Percentiles rank a stretch among this genome's conserved stretches.
Conservation (phyloP, 2,797 vertebrate genomes). For the Eurystomus glaucurus region DNA sequence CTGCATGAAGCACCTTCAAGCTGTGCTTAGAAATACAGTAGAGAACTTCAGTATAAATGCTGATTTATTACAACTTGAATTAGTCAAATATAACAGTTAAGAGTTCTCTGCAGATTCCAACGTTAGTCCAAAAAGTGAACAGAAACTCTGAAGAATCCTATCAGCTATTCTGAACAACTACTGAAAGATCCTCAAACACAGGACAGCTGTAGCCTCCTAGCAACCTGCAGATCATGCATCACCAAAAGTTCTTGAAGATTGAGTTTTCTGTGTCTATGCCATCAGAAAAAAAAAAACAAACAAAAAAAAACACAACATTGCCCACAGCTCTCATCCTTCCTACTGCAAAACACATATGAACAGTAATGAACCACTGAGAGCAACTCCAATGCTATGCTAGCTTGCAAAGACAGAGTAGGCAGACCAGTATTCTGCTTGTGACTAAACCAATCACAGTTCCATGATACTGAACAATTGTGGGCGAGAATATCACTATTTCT, state of each 20-base stretch:
- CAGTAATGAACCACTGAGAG: background rate
- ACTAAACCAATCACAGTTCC: conserved; percentile 52
- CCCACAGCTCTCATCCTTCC: background rate
- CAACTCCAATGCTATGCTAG: background rate
- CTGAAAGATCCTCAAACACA: background rate
- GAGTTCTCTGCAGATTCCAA: background rate
- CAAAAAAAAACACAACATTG: background rate
- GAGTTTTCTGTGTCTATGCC: background rate
- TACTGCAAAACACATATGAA: background rate
- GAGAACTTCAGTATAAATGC: background rate
- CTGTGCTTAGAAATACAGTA: background rate
- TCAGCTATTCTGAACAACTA: background rate
- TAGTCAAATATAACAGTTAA: background rate
- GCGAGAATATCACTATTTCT: conserved; percentile 57
- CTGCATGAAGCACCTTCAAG: background rate
- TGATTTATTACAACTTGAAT: background rate
- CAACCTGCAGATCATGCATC: background rate
- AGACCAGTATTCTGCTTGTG: conserved; percentile 39
- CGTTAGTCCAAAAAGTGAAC: background rate
- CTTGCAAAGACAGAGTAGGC: conserved; percentile 37
- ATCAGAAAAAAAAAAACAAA: background rate
- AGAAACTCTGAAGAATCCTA: background rate
- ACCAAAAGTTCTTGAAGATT: background rate
- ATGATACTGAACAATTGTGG: conserved; percentile 39
- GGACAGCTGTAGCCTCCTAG: background rate